Base-by-base conservation (phyloP, 1,140 invertebrate genomes). In the Macrobrachium rosenbergii region DNA sequence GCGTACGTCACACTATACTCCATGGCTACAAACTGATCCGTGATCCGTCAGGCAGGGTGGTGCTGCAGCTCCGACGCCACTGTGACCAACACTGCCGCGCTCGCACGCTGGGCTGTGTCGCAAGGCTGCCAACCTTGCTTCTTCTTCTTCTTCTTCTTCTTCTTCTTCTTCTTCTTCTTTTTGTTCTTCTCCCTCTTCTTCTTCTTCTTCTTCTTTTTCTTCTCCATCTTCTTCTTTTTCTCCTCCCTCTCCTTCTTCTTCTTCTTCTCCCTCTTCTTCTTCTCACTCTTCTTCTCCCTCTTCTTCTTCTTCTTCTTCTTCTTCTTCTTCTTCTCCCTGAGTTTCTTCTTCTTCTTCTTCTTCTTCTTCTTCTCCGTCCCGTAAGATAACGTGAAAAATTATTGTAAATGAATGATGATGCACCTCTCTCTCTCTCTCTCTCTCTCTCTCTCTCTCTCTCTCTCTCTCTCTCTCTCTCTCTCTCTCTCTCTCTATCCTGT, bases 1-100 rank as follows among this genome's bases (percentile, higher is more conserved):
- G 84, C 89, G 78, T 88, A 88, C 63, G 79, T 81, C 60, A 83
- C 87, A 76, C 82, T 79, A 87, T 79, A 84, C 81, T 83, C 89
- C 89, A 89, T 89, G 60, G 72, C 67, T 87, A 87, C 82, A 83
- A 63, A 87, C 85, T 87, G 85, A 82, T 52, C 52, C 52, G 7
- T 52, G 8, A 52, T 8, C 52, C 52, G 28, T 37, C 28, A 37
- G 28, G 1, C 37, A 17, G 37, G 19, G 14, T 16, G 81, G 37
- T 59, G 67, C 67, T 58, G 45, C 77, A 21, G 23, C 16, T 60
- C 12, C 82, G 28, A 72, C 69, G 37, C 11, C 69, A 72, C 23
- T 10, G 17, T 43, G 23, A 72, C 69, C 69, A 72, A 72, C 69
- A 23, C 17, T n/a, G 16, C 69, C 21, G 10, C 12, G 12, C 52